Conservation (phyloP, 2,797 vertebrate genomes). For the Pachyuromys duprasi region DNA sequence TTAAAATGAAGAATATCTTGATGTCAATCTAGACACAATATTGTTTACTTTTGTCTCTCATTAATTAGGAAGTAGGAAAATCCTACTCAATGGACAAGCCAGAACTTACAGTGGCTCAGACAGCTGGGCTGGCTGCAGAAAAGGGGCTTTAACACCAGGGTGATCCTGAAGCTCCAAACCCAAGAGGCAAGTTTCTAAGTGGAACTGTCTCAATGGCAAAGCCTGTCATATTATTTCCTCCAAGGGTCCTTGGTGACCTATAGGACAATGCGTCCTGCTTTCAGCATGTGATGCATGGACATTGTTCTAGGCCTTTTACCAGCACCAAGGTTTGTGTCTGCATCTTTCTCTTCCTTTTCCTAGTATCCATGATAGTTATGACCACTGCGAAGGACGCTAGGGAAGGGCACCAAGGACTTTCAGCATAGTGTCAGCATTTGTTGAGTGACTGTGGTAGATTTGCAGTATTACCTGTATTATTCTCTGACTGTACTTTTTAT, state of each 20-base stretch:
- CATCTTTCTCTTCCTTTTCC: background rate
- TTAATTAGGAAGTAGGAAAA: background rate
- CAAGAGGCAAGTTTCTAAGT: background rate
- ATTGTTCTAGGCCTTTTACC: background rate
- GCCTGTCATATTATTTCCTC: background rate
- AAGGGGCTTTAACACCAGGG: background rate
- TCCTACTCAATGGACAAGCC: background rate
- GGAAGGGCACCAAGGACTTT: no score
- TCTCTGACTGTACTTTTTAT: background rate
- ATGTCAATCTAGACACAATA: background rate
- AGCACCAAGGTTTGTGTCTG: background rate
- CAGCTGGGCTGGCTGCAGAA: no score
- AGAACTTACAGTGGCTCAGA: no score
- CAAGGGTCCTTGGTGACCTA: background rate
- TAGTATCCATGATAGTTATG: background rate
- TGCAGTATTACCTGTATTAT: no score
- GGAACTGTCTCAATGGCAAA: background rate
- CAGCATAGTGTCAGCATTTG: background rate
- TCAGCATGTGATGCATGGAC: fast-evolving
- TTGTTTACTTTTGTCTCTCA: background rate
- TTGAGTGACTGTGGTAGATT: background rate
- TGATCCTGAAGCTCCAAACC: background rate
- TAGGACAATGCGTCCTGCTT: background rate
- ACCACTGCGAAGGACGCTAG: background rate
- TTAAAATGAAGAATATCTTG: background rate